phyloP scores from a whole-genome alignment of 2,113 vertebrate genomes.

The Mionectes macconnelli region DNA sequence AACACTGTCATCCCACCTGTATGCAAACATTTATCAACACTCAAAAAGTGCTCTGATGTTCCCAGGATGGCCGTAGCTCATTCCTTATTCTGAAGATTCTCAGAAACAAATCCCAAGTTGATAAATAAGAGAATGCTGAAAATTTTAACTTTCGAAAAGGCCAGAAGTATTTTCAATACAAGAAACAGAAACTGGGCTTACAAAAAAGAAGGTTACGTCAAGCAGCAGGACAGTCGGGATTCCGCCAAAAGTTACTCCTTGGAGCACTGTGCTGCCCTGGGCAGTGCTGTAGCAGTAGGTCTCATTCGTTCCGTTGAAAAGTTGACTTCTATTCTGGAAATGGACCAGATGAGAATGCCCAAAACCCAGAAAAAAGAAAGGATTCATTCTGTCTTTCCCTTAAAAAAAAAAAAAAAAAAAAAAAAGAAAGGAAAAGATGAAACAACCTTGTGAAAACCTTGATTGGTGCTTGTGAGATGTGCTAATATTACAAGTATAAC shows the following conservation, averaged over 20 bases:
- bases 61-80: background rate
- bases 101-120: background rate
- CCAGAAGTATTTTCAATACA: background rate
- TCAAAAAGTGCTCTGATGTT: background rate
- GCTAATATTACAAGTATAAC: background rate
- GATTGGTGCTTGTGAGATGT: background rate
- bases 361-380: slow-evolving; percentile 48
- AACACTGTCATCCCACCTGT: background rate
- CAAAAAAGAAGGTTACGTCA: slow-evolving; percentile 86
- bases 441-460: background rate
- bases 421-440: background rate
- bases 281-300: slow-evolving; percentile 81
- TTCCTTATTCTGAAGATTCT: background rate
- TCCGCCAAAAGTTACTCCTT: slow-evolving; percentile 86
- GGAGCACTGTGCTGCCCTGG: slow-evolving; percentile 82
- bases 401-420: background rate
- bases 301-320: slow-evolving; percentile 67
- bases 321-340: slow-evolving; percentile 51
- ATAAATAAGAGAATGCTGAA: background rate
- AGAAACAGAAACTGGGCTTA: slow-evolving; percentile 49
- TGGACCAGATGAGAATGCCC: slow-evolving; percentile 48
- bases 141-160: background rate
- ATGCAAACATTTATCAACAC: background rate
- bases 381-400: slow-evolving; percentile 49
- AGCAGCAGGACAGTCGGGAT: slow-evolving; percentile 88